A percentile compares a stretch with the other conserved stretches of the same genome.
Conservation (phyloP, 30 jellyfish, hydroid and myxozoan species). For the Aurelia aurita complex sp. Pacific region DNA sequence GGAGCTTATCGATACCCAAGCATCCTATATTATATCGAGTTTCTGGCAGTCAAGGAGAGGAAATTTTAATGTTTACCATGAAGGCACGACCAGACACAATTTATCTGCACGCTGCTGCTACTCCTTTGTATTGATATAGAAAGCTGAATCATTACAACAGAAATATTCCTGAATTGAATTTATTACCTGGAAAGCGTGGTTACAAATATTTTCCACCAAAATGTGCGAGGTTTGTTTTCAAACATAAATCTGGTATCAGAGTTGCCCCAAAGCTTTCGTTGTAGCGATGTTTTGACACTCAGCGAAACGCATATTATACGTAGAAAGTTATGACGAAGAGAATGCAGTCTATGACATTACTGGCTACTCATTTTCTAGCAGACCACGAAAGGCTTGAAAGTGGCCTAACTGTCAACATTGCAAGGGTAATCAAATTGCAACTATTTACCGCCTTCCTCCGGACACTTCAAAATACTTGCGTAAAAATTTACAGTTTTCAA, state of each 20-base stretch:
- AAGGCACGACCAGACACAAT: too few species aligned
- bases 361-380: conserved; percentile 66
- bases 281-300: conserved; percentile 52
- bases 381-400: conserved; percentile 69
- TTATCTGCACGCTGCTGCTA: too few species aligned
- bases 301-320: conserved; percentile 56
- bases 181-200: conserved; percentile 56
- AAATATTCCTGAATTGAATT: conserved; percentile 25
- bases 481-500: conserved; percentile 19
- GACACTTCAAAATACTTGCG: conserved; percentile 48
- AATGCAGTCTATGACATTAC: conserved; percentile 25
- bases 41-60: conserved; percentile 53
- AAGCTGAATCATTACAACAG: conserved; percentile 9
- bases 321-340: conserved; percentile 25
- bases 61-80: background rate
- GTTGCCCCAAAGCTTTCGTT: conserved; percentile 50
- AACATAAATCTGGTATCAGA: conserved; percentile 52
- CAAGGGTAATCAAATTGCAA: conserved; percentile 51
- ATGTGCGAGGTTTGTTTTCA: conserved; percentile 63
- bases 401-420: conserved; percentile 49
- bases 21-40: conserved; percentile 43
- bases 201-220: conserved; percentile 61
- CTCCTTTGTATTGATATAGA: too few species aligned
- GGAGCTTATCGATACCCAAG: background rate
- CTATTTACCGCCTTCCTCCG: conserved; percentile 45